Evolutionary conservation across 2,797 vertebrate species (phyloP).

Genomic region (Philypnodon macrostomus): DNA sequence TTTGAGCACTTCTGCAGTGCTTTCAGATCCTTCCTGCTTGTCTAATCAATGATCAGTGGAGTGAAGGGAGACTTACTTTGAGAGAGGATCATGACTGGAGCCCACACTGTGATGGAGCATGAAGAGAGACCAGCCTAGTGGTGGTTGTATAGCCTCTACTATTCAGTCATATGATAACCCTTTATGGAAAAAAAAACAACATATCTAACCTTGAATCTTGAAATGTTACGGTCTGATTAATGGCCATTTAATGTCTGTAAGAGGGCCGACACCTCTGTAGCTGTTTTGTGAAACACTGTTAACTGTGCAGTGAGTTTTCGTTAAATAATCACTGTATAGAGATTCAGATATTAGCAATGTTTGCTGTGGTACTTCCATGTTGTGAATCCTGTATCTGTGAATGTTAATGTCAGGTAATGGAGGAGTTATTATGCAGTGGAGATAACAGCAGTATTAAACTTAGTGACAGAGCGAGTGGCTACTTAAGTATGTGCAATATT

Average conservation of each 20-base stretch:
- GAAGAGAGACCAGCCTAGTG: constrained; percentile 19
- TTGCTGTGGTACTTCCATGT: constrained; percentile 33
- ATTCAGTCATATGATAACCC: constrained; percentile 28
- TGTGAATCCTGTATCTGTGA: constrained; percentile 32
- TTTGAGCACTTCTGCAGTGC: constrained; percentile 47
- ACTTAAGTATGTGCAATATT: too few species aligned
- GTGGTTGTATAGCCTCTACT: constrained; percentile 1
- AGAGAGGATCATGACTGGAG: constrained; percentile 26
- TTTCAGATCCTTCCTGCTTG: constrained; percentile 59
- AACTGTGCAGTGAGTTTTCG: constrained; percentile 38
- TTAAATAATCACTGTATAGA: constrained; percentile 38
- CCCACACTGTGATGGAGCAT: constrained; percentile 27
- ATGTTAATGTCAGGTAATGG: not conserved
- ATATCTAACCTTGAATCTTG: constrained; percentile 22
- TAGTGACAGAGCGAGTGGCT: too few species aligned
- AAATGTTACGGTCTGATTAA: constrained; percentile 27
- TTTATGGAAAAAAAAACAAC: constrained; percentile 14
- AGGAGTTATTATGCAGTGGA: not conserved
- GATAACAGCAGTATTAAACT: too few species aligned
- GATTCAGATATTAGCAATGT: constrained; percentile 13
- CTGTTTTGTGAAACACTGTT: constrained; percentile 44
- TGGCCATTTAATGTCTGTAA: constrained; percentile 16
- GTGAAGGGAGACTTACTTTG: constrained; percentile 41
- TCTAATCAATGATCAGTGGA: constrained; percentile 27
- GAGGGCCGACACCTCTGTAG: constrained; percentile 17